These are phyloP conservation scores for Atopsyche davidsoni DNA, from an alignment of 1,140 invertebrate genomes.

Conservation along the genomic window DNA sequence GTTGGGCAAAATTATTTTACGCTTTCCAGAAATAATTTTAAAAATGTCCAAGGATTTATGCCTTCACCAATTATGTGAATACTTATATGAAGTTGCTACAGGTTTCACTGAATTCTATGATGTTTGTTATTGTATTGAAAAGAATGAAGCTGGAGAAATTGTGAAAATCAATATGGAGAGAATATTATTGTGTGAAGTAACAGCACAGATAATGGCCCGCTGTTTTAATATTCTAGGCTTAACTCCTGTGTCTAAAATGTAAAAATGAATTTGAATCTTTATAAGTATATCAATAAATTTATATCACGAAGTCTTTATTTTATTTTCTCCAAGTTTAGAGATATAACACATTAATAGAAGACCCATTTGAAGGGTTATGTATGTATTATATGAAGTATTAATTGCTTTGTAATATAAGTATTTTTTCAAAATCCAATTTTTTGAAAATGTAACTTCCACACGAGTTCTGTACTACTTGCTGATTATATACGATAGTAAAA, in stretches of 20 bases:
- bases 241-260: conserved; percentile 90
- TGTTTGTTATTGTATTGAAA: conserved; percentile 95
- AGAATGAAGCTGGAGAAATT: conserved; percentile 70
- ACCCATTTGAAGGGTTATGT: too few relatives aligned
- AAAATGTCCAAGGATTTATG: conserved; percentile 80
- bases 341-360: too few relatives aligned
- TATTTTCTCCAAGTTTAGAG: not conserved
- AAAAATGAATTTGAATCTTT: too few relatives aligned
- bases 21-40: conserved; percentile 83
- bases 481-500: too few relatives aligned
- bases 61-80: conserved; percentile 90
- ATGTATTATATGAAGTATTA: too few relatives aligned
- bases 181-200: conserved; percentile 88
- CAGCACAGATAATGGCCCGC: conserved; percentile 78
- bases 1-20: conserved; percentile 79
- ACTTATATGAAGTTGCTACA: conserved; percentile 89
- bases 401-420: too few relatives aligned
- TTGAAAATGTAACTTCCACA: too few relatives aligned
- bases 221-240: conserved; percentile 90
- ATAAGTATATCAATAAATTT: conserved; percentile 1
- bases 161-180: conserved; percentile 80
- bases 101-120: conserved; percentile 97
- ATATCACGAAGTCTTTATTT: too few relatives aligned
- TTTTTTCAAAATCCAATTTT: too few relatives aligned
- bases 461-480: too few relatives aligned